These are phyloP conservation scores for Prietella phreatophila DNA, from an alignment of 2,113 vertebrate species.

Conservation along the genomic window DNA sequence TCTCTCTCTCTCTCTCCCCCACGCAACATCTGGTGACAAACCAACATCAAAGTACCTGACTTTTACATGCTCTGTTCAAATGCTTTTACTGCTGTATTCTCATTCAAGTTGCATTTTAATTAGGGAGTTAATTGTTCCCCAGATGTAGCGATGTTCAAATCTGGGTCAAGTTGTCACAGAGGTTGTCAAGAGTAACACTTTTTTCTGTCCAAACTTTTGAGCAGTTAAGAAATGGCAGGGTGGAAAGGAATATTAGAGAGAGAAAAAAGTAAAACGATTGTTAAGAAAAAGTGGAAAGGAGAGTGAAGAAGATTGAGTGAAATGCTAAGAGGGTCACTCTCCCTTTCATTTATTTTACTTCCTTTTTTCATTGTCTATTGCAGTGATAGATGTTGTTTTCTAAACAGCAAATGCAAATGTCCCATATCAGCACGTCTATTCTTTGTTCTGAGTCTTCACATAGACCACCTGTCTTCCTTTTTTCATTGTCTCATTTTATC, in stretches of 20 bases:
- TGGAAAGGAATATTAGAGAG: conserved; percentile 25
- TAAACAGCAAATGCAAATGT: conserved; percentile 68
- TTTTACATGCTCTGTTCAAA: conserved; percentile 29
- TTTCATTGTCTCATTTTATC: background rate
- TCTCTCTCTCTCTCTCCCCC: background rate
- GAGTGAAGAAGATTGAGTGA: background rate
- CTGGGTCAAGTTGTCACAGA: conserved; percentile 44
- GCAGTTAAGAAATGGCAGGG: conserved; percentile 6
- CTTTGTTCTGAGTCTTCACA: conserved; percentile 14
- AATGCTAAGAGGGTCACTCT: conserved; percentile 54
- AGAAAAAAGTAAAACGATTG: background rate
- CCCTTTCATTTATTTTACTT: conserved; percentile 53
- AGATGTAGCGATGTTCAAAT: conserved; percentile 13
- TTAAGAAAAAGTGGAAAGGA: background rate
- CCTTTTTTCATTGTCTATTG: conserved; percentile 60
- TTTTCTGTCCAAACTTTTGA: conserved; percentile 13
- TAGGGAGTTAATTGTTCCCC: conserved; percentile 17
- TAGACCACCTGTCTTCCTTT: conserved; percentile 10
- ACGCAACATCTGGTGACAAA: conserved; percentile 24
- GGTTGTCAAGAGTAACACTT: conserved; percentile 18
- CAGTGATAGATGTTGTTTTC: conserved; percentile 76
- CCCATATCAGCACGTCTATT: conserved; percentile 58
- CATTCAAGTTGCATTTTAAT: conserved; percentile 18
- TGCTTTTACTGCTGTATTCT: conserved; percentile 9
- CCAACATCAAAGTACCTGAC: conserved; percentile 27